A percentile compares a stretch with the other conserved stretches of the same genome.
Conservation (phyloP, 2,113 vertebrate genomes). For the Ceyx cyanopectus region DNA sequence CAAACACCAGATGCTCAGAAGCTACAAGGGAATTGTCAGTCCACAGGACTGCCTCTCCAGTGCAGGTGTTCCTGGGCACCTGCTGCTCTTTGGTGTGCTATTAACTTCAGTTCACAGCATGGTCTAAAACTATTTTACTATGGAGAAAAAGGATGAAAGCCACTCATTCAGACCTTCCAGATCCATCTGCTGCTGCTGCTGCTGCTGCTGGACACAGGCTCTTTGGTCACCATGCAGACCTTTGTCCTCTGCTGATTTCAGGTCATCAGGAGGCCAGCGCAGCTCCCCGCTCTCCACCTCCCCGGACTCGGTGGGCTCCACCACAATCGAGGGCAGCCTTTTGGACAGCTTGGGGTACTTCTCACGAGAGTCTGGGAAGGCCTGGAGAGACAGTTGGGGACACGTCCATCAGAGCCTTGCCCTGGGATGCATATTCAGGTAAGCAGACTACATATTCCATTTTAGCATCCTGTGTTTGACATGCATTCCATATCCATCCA, state of each 20-base stretch:
- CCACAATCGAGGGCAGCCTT: conserved; percentile 89
- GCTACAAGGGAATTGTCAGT: not conserved
- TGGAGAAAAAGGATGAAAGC: not conserved
- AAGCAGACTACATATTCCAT: not conserved
- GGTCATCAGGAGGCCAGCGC: conserved; percentile 89
- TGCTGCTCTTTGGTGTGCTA: not conserved
- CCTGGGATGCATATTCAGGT: not conserved
- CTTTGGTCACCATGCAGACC: conserved; percentile 68
- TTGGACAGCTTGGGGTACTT: conserved; percentile 88
- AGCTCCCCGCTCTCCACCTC: conserved; percentile 93
- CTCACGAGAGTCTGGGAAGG: conserved; percentile 85
- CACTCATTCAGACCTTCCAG: conserved; percentile 69
- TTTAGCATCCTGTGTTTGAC: not conserved
- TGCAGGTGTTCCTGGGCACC: not conserved
- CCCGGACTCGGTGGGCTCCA: conserved; percentile 84
- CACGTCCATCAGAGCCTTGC: not conserved
- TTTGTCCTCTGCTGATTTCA: conserved; percentile 77
- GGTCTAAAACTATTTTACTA: not conserved
- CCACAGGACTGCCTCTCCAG: not conserved
- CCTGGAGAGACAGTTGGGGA: conserved; percentile 65
- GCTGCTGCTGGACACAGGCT: conserved; percentile 64
- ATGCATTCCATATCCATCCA: not conserved
- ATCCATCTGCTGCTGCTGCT: conserved; percentile 67
- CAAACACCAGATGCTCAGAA: not conserved
- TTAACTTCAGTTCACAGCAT: not conserved